Percentiles rank a stretch among this genome's conserved stretches.
These are phyloP conservation scores for Platycnemis pennipes DNA, from an alignment of 2,888 invertebrate genomes.

Conservation along the genomic window DNA sequence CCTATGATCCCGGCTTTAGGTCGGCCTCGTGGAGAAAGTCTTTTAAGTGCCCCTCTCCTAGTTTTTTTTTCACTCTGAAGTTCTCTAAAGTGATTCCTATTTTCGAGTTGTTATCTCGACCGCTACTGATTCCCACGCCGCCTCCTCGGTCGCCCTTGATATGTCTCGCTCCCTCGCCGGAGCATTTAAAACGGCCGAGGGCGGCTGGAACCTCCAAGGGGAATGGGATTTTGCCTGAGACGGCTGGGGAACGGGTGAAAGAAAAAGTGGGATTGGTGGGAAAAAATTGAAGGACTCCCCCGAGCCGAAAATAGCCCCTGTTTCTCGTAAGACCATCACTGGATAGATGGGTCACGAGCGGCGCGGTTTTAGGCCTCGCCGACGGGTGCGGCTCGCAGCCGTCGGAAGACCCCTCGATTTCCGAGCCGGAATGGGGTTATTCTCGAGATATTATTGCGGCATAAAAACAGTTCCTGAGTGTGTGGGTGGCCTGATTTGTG, in stretches of 20 bases:
- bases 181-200: neutral
- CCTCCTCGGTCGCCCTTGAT: neutral
- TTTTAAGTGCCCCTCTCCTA: neutral
- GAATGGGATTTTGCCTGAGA: neutral
- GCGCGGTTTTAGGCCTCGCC: neutral
- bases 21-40: no score
- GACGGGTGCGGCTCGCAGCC: no score
- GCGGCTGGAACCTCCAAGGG: neutral
- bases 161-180: neutral
- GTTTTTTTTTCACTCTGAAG: no score
- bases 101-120: neutral
- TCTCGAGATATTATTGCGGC: no score
- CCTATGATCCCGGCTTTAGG: no score
- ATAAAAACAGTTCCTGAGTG: no score
- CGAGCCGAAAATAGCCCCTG: neutral
- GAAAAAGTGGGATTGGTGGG: neutral
- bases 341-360: constrained; percentile 7
- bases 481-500: no score
- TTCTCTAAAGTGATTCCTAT: neutral
- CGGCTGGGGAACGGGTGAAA: neutral
- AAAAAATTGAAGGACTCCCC: neutral
- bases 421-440: no score
- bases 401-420: no score
- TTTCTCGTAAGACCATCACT: neutral
- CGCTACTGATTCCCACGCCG: neutral